phyloP scores from a whole-genome alignment of 2,113 vertebrate species.

The Theristicus caerulescens region DNA sequence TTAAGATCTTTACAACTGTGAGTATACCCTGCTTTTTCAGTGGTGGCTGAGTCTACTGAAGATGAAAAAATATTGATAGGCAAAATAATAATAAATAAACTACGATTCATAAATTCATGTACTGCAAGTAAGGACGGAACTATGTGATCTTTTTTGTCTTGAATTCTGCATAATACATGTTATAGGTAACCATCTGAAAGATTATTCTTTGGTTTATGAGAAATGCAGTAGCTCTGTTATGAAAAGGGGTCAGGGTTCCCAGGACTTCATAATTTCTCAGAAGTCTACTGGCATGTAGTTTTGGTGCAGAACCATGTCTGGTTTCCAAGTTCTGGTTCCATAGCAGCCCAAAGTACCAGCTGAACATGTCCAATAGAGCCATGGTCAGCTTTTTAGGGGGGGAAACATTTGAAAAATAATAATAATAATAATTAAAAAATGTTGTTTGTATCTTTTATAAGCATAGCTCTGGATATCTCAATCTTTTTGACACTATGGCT shows the following conservation, averaged over 20 bases:
- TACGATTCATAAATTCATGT: not conserved
- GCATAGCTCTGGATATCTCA: not conserved
- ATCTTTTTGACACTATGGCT: not conserved
- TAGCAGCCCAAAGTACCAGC: not conserved
- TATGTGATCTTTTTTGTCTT: not conserved
- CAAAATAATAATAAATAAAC: not conserved
- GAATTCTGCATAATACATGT: not conserved
- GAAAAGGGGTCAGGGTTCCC: not conserved
- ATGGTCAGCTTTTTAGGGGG: not conserved
- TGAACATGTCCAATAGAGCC: fast-evolving
- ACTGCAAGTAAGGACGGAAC: not conserved
- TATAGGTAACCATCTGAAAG: not conserved
- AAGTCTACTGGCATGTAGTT: not conserved
- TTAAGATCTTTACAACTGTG: not conserved
- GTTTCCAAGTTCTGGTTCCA: not conserved
- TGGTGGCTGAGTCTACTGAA: not conserved
- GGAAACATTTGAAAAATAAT: not conserved
- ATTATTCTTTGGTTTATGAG: not conserved
- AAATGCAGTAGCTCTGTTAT: not conserved
- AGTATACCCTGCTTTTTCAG: not conserved
- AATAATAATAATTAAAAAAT: not conserved
- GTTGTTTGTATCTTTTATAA: not conserved
- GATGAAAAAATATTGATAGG: not conserved
- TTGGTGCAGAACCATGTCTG: not conserved
- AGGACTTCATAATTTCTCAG: not conserved